phyloP scores from a whole-genome alignment of 2,888 invertebrate species.

The Aromia moschata region DNA sequence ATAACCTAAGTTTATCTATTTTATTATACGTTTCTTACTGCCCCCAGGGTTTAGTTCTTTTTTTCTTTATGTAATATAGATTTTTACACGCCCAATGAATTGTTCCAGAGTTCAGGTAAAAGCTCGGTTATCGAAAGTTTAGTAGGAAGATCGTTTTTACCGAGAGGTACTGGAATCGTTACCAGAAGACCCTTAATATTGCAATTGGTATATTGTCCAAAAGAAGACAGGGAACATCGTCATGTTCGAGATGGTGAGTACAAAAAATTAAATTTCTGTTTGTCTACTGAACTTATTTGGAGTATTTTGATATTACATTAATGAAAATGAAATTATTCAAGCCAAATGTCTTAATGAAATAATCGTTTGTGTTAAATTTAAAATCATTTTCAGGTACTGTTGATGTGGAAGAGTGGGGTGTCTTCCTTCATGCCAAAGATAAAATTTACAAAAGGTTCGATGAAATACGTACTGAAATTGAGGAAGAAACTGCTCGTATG shows the following conservation, averaged over 20 bases:
- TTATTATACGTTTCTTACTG: constrained; percentile 13
- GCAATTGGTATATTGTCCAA: constrained; percentile 91
- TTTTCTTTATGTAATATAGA: constrained; percentile 11
- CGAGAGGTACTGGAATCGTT: constrained; percentile 96
- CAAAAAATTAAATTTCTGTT: too few relatives aligned
- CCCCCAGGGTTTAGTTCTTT: background rate
- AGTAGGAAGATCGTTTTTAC: constrained; percentile 96
- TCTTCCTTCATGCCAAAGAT: constrained; percentile 92
- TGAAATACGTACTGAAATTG: constrained; percentile 91
- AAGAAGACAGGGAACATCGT: constrained; percentile 88
- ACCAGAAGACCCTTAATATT: constrained; percentile 94
- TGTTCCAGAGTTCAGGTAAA: constrained; percentile 94
- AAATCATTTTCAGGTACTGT: constrained; percentile 77
- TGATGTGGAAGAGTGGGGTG: constrained; percentile 92
- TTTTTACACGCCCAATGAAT: too few relatives aligned
- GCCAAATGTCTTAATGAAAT: too few relatives aligned
- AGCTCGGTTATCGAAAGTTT: constrained; percentile 98
- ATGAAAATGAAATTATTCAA: too few relatives aligned
- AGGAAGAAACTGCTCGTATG: constrained; percentile 92
- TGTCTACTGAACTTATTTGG: too few relatives aligned
- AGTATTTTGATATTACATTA: too few relatives aligned
- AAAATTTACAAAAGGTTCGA: constrained; percentile 90
- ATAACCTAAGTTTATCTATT: constrained; percentile 48
- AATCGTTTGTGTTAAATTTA: too few relatives aligned
- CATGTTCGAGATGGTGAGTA: constrained; percentile 83